Evolutionary conservation across 2,888 invertebrate genomes (phyloP).

Genomic region (Diachrysia chrysitis): DNA sequence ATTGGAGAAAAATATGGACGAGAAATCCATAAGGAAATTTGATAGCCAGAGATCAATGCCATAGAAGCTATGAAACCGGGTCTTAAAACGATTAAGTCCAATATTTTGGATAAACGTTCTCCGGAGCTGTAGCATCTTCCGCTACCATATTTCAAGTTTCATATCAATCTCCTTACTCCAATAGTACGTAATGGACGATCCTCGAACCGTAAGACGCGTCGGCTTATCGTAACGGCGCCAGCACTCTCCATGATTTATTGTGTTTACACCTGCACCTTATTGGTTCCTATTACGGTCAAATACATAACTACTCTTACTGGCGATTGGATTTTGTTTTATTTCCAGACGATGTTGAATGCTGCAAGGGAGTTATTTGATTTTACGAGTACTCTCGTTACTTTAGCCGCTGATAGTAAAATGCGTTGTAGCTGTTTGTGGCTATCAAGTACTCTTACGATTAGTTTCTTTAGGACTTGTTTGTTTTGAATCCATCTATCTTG

Average conservation of each 20-base stretch:
- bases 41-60: slow-evolving; percentile 15
- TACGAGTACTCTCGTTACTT: slow-evolving; percentile 19
- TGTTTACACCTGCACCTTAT: slow-evolving; percentile 55
- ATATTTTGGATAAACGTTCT: slow-evolving; percentile 35
- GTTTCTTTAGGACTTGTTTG: background rate
- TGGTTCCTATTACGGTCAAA: slow-evolving; percentile 38
- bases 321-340: slow-evolving; percentile 41
- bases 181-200: slow-evolving; percentile 43
- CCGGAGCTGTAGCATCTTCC: slow-evolving; percentile 36
- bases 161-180: slow-evolving; percentile 51
- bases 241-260: slow-evolving; percentile 51
- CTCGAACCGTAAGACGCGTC: slow-evolving; percentile 53
- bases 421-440: slow-evolving; percentile 1
- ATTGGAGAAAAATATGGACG: background rate
- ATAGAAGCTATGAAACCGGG: slow-evolving; percentile 20
- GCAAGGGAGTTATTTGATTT: slow-evolving; percentile 36
- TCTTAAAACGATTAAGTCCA: slow-evolving; percentile 24
- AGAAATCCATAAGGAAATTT: slow-evolving; percentile 15
- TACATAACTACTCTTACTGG: slow-evolving; percentile 31
- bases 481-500: slow-evolving; percentile 4
- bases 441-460: background rate
- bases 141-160: slow-evolving; percentile 51
- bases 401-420: slow-evolving; percentile 7
- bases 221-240: slow-evolving; percentile 53
- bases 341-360: slow-evolving; percentile 13